Evolutionary conservation across 2,113 vertebrate genomes (phyloP).

Genomic region (Urocynchramus pylzowi): DNA sequence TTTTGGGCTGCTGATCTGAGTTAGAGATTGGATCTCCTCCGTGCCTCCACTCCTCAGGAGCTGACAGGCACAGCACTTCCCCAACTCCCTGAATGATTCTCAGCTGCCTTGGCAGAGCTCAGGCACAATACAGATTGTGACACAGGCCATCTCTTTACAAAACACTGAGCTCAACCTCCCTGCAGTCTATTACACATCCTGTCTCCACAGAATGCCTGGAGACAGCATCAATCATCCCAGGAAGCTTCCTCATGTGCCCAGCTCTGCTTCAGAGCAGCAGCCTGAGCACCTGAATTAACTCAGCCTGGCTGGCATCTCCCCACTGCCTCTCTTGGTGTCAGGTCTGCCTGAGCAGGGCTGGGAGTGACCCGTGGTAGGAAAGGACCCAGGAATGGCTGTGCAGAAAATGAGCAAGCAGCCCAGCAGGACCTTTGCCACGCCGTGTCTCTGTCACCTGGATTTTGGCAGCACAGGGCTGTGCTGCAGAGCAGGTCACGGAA

Average conservation of each 20-base stretch:
- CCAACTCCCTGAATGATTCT: background rate
- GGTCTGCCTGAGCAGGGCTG: background rate
- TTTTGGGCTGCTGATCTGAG: background rate
- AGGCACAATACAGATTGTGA: background rate
- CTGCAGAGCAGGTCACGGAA: background rate
- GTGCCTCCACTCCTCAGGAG: background rate
- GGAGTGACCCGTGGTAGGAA: background rate
- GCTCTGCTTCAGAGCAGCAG: background rate
- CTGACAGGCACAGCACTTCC: slow-evolving; percentile 4
- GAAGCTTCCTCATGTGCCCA: background rate
- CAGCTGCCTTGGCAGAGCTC: background rate
- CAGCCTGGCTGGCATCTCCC: background rate
- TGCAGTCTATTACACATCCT: background rate
- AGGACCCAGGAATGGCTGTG: background rate
- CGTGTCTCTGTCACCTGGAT: background rate
- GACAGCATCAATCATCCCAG: background rate
- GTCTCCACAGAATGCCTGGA: background rate
- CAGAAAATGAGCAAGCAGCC: background rate
- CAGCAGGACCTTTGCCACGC: background rate
- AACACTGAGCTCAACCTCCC: background rate
- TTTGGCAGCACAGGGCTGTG: background rate
- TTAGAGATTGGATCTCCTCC: background rate
- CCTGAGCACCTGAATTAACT: background rate
- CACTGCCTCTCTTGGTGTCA: background rate
- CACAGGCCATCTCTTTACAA: background rate